Percentiles rank a stretch among this genome's conserved stretches.
Conservation (phyloP, 2,113 vertebrate species). For the Tupaia chinensis region DNA sequence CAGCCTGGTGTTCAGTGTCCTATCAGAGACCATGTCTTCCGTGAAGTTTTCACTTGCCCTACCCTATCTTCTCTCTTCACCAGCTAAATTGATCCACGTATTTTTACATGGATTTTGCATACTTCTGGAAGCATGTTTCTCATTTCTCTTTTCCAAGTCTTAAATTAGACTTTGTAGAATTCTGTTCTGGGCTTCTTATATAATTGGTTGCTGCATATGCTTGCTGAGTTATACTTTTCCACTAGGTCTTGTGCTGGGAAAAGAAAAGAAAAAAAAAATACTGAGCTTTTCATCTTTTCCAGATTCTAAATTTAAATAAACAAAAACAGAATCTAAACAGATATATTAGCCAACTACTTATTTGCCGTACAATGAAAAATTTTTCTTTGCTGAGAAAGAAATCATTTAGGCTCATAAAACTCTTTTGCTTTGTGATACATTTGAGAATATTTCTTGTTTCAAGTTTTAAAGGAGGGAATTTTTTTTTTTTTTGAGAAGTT, state of each 20-base stretch:
- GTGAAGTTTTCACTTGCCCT: background rate
- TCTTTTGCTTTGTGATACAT: background rate
- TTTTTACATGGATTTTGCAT: background rate
- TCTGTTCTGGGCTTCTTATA: background rate
- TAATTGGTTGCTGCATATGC: background rate
- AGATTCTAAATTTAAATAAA: conserved; percentile 2
- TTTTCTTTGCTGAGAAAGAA: background rate
- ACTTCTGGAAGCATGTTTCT: background rate
- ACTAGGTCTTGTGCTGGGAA: background rate
- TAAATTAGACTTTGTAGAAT: background rate
- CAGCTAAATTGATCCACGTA: background rate
- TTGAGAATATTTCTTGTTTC: background rate
- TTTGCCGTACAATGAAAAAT: background rate
- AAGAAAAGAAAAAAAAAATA: too few species aligned
- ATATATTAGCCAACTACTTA: background rate
- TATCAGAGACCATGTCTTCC: background rate
- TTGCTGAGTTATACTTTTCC: background rate
- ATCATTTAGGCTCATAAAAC: background rate
- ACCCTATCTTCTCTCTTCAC: background rate
- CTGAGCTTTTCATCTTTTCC: background rate
- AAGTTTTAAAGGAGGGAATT: conserved; percentile 5
- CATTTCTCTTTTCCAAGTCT: background rate
- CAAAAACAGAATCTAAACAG: background rate
- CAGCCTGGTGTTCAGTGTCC: conserved; percentile 13
- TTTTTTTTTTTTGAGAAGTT: too few species aligned